Percentiles rank a stretch among this genome's conserved stretches.
Conservation (phyloP, 1,140 invertebrate genomes). For the Orius insidiosus region DNA sequence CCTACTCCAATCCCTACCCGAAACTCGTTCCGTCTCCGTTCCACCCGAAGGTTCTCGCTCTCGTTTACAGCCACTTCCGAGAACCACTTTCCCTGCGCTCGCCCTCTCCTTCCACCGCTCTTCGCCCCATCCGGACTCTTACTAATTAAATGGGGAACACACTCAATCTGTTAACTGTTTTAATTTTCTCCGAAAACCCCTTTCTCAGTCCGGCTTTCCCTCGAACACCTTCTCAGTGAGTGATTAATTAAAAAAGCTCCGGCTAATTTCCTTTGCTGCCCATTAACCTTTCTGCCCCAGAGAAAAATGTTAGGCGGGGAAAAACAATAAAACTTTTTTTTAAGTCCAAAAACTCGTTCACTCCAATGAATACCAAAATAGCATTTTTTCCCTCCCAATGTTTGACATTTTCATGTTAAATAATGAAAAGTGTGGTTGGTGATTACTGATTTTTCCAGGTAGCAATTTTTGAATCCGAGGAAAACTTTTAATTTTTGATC, state of each 20-base stretch:
- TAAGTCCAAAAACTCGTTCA: too few species aligned
- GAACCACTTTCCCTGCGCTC: background rate
- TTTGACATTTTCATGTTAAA: too few species aligned
- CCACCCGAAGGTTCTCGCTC: background rate
- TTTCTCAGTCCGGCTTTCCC: background rate
- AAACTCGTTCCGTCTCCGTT: too few species aligned
- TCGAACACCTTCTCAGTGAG: slow-evolving; percentile 6
- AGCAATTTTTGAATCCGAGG: too few species aligned
- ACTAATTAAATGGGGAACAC: slow-evolving; percentile 4
- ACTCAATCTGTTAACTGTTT: slow-evolving; percentile 12
- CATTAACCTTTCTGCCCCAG: too few species aligned
- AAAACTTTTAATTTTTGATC: too few species aligned
- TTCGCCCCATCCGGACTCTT: background rate
- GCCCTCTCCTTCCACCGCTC: background rate
- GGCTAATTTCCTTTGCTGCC: background rate
- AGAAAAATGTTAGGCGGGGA: too few species aligned
- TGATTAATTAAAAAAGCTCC: slow-evolving; percentile 6
- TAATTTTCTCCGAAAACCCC: slow-evolving; percentile 6
- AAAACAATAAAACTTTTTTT: too few species aligned
- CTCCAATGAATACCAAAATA: too few species aligned
- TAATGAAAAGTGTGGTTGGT: too few species aligned
- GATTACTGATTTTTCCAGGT: too few species aligned
- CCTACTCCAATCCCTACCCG: slow-evolving; percentile 1
- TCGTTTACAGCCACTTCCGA: slow-evolving; percentile 5
- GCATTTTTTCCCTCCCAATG: too few species aligned